Percentiles rank a stretch among this genome's conserved stretches.
Evolutionary conservation across 2,113 vertebrate species (phyloP).

Genomic region (Chaetorhynchus papuensis): DNA sequence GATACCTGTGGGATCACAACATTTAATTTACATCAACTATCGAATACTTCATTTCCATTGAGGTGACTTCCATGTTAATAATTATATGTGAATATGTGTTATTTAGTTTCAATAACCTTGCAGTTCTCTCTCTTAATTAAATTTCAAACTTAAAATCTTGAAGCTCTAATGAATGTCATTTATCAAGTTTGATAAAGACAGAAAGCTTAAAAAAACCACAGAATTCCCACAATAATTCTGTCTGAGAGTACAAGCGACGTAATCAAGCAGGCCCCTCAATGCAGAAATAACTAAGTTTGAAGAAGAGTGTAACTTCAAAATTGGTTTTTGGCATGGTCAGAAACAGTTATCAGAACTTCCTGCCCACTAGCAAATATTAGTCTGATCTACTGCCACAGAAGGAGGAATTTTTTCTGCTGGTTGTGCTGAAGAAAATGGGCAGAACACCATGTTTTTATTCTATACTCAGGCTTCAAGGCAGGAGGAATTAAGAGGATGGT

Average conservation of each 20-base stretch:
- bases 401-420: background rate
- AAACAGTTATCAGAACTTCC: background rate
- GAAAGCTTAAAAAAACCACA: background rate
- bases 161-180: background rate
- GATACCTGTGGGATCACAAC: background rate
- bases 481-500: background rate
- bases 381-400: background rate
- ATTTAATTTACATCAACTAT: background rate
- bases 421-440: background rate
- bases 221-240: background rate
- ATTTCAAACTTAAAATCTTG: background rate
- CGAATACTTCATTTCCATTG: background rate
- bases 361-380: background rate
- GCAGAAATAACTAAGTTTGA: background rate
- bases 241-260: accelerated
- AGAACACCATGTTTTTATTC: background rate
- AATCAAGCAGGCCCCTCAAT: background rate
- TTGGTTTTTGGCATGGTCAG: background rate
- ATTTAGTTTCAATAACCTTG: background rate
- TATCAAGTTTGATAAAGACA: background rate
- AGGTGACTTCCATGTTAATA: background rate
- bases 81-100: background rate
- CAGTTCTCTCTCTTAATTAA: background rate
- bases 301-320: background rate
- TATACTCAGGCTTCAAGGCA: background rate